Evolutionary conservation across 2,113 vertebrate species (phyloP), one percentile per base, ranked within the genome.

Genomic region (Morone saxatilis): DNA sequence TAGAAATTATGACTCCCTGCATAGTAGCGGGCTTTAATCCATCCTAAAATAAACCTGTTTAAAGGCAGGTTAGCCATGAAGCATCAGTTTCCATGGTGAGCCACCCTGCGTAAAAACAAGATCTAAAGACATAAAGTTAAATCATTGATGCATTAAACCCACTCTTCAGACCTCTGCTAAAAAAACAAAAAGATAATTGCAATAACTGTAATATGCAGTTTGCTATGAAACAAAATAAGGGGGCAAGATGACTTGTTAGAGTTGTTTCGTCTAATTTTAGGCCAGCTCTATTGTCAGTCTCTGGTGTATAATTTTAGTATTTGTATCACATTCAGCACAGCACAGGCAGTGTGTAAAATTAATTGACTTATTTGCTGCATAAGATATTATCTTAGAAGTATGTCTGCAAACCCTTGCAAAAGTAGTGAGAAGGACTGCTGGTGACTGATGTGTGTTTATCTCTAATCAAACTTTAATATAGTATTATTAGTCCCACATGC

Each of bases 281-380:
- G 12, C 11, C 59, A 50, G n/a, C 59, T 56, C 38, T 71, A 19
- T 65, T 70, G 13, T 65, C 41, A 63, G 45, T 59, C 48, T 85
- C 53, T 56, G 38, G 51, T 78, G 31, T 80, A 65, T 88, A 51
- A 83, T 86, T 74, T 66, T 56, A 71, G 41, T 50, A 69, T 76
- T 79, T 71, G 20, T 63, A 36, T 84, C 86, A 89, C 56, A 62
- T 81, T 67, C 79, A 82, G 48, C 54, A 73, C 69, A 60, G 50
- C 41, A 61, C 51, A 66, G n/a, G 16, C 60, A 62, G 6, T n/a
- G 22, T 16, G 3, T 57, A 43, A 63, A 61, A 68, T 50, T 38
- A 70, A 76, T 45, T 38, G 43, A 75, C 71, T 65, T 45, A 69
- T 41, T 59, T 77, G 38, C n/a, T 74, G 25, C 61, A 51, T 54